These are phyloP conservation scores for Gopherus evgoodei DNA, from an alignment of 2,113 vertebrate genomes.

Conservation along the genomic window DNA sequence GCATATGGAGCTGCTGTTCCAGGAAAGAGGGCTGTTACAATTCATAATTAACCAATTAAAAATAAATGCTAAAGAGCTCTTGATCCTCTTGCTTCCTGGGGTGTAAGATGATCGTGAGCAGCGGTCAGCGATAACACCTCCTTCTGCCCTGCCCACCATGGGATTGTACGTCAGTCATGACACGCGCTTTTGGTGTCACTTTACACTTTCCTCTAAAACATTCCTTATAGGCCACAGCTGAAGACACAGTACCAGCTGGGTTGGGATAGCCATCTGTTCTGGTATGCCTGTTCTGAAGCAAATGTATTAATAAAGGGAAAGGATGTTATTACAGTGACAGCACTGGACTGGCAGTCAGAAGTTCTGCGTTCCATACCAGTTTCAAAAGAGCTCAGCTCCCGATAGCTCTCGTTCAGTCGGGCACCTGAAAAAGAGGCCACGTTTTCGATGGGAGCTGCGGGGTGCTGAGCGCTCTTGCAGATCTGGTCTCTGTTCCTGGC, in stretches of 20 bases:
- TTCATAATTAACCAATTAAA: accelerated
- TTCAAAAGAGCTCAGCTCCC: neutral
- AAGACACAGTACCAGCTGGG: neutral
- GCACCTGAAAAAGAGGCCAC: neutral
- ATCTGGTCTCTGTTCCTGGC: neutral
- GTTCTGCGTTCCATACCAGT: neutral
- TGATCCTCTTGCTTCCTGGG: neutral
- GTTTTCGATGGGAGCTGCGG: neutral
- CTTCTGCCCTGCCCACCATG: accelerated
- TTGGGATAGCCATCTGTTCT: neutral
- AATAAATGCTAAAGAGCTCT: neutral
- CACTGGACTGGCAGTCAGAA: neutral
- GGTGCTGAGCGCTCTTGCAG: neutral
- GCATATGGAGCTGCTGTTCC: neutral
- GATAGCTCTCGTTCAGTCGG: neutral
- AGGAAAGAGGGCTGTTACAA: neutral
- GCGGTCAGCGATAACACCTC: accelerated
- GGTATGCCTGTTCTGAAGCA: neutral
- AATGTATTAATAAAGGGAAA: neutral
- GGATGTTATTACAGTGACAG: neutral
- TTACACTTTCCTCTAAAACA: neutral
- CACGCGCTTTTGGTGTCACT: accelerated
- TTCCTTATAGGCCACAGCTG: neutral
- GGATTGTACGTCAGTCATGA: neutral
- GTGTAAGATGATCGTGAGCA: neutral